Base-by-base conservation (phyloP, 2,888 invertebrate species). In the Branchipolynoe longqiensis region DNA sequence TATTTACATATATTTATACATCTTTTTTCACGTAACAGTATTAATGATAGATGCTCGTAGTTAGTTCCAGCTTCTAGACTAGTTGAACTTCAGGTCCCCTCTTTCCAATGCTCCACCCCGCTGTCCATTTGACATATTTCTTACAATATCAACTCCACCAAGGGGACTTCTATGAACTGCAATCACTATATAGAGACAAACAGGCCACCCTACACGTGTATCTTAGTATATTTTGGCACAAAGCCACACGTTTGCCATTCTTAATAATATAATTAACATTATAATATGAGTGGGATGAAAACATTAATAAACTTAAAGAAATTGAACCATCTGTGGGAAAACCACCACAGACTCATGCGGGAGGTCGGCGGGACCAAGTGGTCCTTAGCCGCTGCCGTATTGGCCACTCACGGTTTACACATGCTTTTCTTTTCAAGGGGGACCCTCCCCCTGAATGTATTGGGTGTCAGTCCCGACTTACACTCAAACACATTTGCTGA, bases 1-100 rank as follows among this genome's bases (percentile, higher is more conserved):
- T 78, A 84, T 84, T 78, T 84, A 84, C 84, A 74, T 84, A 84
- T 84, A 84, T 84, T 84, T 84, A 84, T 84, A 84, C 84, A 56
- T 73, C 74, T 84, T 84, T n/a, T 84, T 84, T 84, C 84, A 84
- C 84, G 73, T 84, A 84, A 28, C 84, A 84, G 84, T 84, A 84
- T 84, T 84, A 84, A 84, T 41, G 74, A 73, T 84, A 84, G 38
- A 18, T 36, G 56, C 56, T 56, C 48, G 59, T 84, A 58, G 58
- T 22, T 74, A 73, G 40, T 58, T 12, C 36, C 58, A 82, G 82
- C 82, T 58, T 54, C 58, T 31, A 82, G 58, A 58, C 31, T 58
- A 82, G 54, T n/a, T 38, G 58, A 12, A 31, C 54, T 31, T 78
- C 78, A 22, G 54, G 1, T 3, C 1, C 28, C 48, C 48, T 48